Base-by-base conservation (phyloP, 2,113 vertebrate species). In the Porphyrio hochstetteri region DNA sequence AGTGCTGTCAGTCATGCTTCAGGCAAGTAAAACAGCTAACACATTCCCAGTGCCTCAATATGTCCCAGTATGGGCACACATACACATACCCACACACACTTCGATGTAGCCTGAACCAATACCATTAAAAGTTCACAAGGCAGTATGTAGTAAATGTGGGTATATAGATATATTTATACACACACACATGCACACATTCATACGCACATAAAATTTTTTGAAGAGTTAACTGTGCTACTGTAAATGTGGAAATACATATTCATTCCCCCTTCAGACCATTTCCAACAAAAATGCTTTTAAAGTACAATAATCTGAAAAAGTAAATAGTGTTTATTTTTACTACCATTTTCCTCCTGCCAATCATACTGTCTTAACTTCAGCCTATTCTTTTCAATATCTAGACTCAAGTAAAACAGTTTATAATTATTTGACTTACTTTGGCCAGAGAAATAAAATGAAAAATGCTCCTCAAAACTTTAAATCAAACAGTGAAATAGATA, bases 11-110 rank as follows among this genome's bases (percentile, higher is more conserved):
- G 86, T 97, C 92, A 94, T 95, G 60, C 80, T 92, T 82, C 90
- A 96, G 89, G 93, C 91, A 96, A 96, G 78, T 53, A 87, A 63
- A 97, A 92, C 86, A 93, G 63, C 92, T 95, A 93, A 96, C 95
- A 94, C 83, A 33, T 86, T 95, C 63, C 82, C 76, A 90, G 94
- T 74, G 46, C 59, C 94, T 90, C 83, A 68, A 90, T 76, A 94
- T 69, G 93, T 86, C 95, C 79, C 64, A 59, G 67, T 59, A 93
- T 57, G 56, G 38, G 83, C 71, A 96, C 50, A 44, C 46, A 69
- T 11, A 70, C 81, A 71, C 38, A n/a, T 42, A 56, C 13, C 40
- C 19, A 8, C 42, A 85, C 46, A 59, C 16, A 53, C 48, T 90
- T 83, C 46, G 29, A 23, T 1, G 3, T 36, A 92, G 56, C 53